phyloP scores from a whole-genome alignment of 2,113 vertebrate species.

The Larimichthys crocea region DNA sequence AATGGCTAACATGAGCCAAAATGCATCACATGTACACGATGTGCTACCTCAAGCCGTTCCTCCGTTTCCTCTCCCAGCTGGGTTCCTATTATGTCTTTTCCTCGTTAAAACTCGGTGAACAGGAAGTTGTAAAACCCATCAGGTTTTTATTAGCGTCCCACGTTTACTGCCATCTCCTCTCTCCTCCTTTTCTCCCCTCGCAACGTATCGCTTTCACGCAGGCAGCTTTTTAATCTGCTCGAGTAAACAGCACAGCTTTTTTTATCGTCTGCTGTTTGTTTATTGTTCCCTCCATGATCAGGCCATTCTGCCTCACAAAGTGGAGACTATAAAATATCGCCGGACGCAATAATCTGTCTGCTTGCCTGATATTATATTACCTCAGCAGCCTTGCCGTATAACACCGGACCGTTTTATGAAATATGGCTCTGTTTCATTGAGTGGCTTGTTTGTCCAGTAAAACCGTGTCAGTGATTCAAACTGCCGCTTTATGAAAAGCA shows the following conservation, averaged over 20 bases:
- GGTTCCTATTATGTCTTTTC: constrained; percentile 52
- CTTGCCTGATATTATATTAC: constrained; percentile 50
- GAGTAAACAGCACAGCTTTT: constrained; percentile 59
- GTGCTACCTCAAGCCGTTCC: constrained; percentile 1
- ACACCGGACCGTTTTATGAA: constrained; percentile 53
- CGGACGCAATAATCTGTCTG: constrained; percentile 43
- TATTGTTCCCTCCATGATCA: constrained; percentile 66
- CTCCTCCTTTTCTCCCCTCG: constrained; percentile 23
- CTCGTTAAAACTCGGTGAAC: constrained; percentile 65
- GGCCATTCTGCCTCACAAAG: constrained; percentile 65
- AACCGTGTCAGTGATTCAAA: constrained; percentile 50
- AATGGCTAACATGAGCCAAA: neutral
- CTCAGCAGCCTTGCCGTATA: constrained; percentile 31
- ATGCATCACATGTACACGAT: neutral
- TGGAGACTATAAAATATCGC: constrained; percentile 44
- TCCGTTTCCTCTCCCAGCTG: constrained; percentile 43
- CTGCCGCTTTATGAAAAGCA: constrained; percentile 30
- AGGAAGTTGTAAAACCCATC: constrained; percentile 57
- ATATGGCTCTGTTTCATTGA: constrained; percentile 50
- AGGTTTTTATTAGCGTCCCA: constrained; percentile 58
- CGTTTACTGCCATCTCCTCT: constrained; percentile 54
- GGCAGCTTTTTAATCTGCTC: constrained; percentile 65
- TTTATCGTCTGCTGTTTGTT: constrained; percentile 67
- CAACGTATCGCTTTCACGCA: constrained; percentile 33
- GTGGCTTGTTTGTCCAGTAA: constrained; percentile 55